Base-by-base conservation (phyloP, 1,140 invertebrate species). In the Zaprionus ghesquierei region DNA sequence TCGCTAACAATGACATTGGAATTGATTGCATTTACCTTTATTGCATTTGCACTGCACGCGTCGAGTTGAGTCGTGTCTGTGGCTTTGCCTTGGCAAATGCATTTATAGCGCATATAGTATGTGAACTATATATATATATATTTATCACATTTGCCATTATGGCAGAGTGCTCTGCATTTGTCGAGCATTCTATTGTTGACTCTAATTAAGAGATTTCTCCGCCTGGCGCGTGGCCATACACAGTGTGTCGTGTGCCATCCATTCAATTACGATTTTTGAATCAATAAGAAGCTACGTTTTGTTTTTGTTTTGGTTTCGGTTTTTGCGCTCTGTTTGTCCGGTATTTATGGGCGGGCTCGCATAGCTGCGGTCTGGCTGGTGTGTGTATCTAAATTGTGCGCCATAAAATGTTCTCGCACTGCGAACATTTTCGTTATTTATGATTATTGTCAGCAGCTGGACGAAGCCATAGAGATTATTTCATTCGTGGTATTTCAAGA, bases 21-120 rank as follows among this genome's bases (percentile, higher is more conserved):
- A 87, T 87, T 89, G 84, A 87, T 89, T 87, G 82, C 84, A 87
- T 89, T 89, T 84, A 87, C 73, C 79, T 77, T 84, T 76, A 86
- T 85, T 86, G 84, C 79, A 80, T 79, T 79, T 46, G 25, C 44
- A 18, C 10, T 51, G 71, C 76, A 66, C 62, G 81, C 74, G 75
- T 75, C 56, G 71, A 53, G 38, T 55, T 63, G 49, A 60, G 56
- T 53, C 23, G 46, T 35, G 23, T 31, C 44, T n/a, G 18, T 33
- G 51, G 12, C 29, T n/a, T n/a, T 56, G 44, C 44, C 53, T 58
- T 38, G 55, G 33, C 22, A 22, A 60, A 18, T 15, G 41, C 25
- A 60, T 22, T 68, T 64, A 41, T 51, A 64, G 6, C 5, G 6
- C 13, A 15, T 41, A 15, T n/a, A n/a, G n/a, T n/a, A n/a, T n/a